phyloP scores from a whole-genome alignment of 2,113 vertebrate species.

The Chaetorhynchus papuensis region DNA sequence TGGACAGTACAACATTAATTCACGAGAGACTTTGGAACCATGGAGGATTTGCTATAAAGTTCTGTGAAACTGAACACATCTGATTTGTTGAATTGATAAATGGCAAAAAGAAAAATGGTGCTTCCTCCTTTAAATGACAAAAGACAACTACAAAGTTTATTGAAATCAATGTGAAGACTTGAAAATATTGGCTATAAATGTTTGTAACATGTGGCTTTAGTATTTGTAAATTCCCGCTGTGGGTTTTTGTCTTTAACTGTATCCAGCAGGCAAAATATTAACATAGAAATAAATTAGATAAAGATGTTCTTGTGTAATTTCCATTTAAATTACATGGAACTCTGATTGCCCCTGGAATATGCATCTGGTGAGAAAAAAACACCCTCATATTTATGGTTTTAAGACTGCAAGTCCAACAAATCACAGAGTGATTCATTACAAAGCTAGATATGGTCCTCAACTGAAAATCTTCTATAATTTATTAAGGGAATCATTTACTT shows the following conservation, averaged over 20 bases:
- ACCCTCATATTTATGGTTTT: background rate
- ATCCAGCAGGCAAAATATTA: constrained; percentile 14
- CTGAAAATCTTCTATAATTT: background rate
- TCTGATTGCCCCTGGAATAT: background rate
- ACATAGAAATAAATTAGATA: constrained; percentile 23
- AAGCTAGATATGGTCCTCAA: background rate
- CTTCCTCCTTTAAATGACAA: background rate
- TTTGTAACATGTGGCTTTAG: background rate
- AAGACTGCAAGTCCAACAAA: background rate
- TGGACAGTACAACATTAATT: background rate
- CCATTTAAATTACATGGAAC: constrained; percentile 14
- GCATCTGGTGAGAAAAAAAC: background rate
- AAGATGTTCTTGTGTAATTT: background rate
- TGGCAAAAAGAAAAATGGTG: background rate
- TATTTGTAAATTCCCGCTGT: background rate
- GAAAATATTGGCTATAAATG: background rate
- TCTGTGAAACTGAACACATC: background rate
- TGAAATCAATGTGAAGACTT: background rate
- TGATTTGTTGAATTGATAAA: background rate
- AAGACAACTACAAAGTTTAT: background rate
- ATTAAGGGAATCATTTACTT: background rate
- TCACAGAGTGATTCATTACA: background rate
- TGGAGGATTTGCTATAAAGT: background rate
- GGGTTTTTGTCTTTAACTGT: background rate
- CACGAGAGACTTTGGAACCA: background rate